Evolutionary conservation across 53 echinoderm and acorn worm genomes (phyloP), one percentile per base, ranked within the genome.

Genomic region (Paracentrotus lividus): DNA sequence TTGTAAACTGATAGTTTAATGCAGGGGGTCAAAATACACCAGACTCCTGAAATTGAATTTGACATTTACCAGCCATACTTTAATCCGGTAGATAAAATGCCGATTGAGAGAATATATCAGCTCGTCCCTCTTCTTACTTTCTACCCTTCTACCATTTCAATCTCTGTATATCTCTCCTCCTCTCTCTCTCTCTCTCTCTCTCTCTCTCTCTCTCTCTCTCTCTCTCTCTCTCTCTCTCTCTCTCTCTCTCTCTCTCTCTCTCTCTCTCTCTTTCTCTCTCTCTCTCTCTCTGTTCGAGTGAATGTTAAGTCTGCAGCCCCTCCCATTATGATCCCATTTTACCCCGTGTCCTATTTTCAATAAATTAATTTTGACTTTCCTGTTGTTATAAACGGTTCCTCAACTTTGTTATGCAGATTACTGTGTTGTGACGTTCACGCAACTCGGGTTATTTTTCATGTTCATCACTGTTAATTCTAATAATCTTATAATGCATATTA

Each of bases 21-120:
- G 81, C 81, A 81, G 81, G 81, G 27, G 81, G 47, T 81, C 81
- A 45, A n/a, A 81, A 81, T 81, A 81, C 26, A 81, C 81, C 81
- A 81, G 49, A 81, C 81, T 47, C 10, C 81, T 81, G 47, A 81
- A 81, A 81, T 81, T 81, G 81, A 81, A n/a, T 81, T 81, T 81
- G 81, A 81, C 81, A 45, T 81, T 9, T 81, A 81, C 81, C 81
- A 81, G 81, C 81, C 81, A 81, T 47, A 81, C 49, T 26, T 45
- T 81, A 81, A 81, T 81, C 81, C 47, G 10, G n/a, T 8, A 81
- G 81, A 81, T 81, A 81, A 45, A 47, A 81, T 81, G 38, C n/a
- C 44, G 81, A 45, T 81, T 47, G 81, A 81, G 44, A n/a, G 47
- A 47, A 81, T 81, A n/a, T n/a, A n/a, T n/a, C n/a, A n/a, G n/a